These are phyloP conservation scores for Hyperoplus immaculatus DNA, from an alignment of 2,797 vertebrate species.

Conservation along the genomic window DNA sequence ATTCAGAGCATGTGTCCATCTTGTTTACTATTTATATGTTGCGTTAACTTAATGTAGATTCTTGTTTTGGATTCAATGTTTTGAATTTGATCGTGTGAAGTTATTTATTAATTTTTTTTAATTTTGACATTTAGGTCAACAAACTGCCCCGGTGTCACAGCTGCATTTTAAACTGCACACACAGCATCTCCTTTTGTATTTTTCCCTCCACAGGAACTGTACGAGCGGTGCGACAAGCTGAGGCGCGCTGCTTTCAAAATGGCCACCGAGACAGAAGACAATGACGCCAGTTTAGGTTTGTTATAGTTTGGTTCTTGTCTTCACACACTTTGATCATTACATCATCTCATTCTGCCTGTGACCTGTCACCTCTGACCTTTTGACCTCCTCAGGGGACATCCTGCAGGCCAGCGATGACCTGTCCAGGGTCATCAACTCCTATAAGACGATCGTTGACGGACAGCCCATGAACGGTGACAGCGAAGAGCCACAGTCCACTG, in stretches of 20 bases:
- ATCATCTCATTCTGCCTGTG: neutral
- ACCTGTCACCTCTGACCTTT: neutral
- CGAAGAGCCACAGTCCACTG: constrained; percentile 73
- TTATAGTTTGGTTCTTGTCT: neutral
- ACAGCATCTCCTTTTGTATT: constrained; percentile 4
- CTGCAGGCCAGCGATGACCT: constrained; percentile 96
- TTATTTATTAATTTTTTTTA: neutral
- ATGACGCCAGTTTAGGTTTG: constrained; percentile 93
- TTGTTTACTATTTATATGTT: neutral
- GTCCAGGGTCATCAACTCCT: constrained; percentile 93
- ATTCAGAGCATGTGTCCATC: too few species aligned
- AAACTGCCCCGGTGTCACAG: neutral
- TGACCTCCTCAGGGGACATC: constrained; percentile 89
- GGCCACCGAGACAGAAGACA: constrained; percentile 96
- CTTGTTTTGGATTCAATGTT: neutral
- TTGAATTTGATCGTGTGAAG: neutral
- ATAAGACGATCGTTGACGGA: constrained; percentile 92
- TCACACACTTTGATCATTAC: neutral
- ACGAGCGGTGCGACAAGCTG: constrained; percentile 94
- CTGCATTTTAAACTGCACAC: neutral
- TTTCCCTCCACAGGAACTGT: constrained; percentile 88
- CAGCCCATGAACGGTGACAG: constrained; percentile 88
- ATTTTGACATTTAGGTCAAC: neutral
- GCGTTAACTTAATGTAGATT: neutral
- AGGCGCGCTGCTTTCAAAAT: constrained; percentile 93